Base-by-base conservation (phyloP, 2,113 vertebrate genomes). In the Cololabis saira region DNA sequence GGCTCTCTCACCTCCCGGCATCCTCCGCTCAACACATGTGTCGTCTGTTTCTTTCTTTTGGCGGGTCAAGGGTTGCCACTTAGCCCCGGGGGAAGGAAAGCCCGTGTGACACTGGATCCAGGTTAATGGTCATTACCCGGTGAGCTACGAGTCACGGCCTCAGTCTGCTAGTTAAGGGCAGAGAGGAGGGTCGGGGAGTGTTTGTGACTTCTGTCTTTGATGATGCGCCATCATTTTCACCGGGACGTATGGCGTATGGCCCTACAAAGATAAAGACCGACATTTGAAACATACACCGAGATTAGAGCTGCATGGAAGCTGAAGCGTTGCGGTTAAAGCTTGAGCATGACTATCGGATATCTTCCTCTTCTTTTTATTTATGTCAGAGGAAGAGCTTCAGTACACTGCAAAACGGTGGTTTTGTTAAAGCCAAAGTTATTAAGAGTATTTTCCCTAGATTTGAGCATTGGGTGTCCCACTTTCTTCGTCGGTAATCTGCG, bases 61-160 rank as follows among this genome's bases (percentile, higher is more conserved):
- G 12, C 78, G 81, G 87, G 83, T 92, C 87, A 92, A 83, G 65
- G 75, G 88, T 90, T 74, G 71, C 70, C 76, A 74, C 78, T 87
- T 85, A 78, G 83, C 76, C 67, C 7, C 11, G 41, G 6, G 59
- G 76, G 79, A 61, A 61, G 72, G 63, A 80, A 70, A 84, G 80
- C 75, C 68, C 80, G 82, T 77, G 82, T 89, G 88, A 88, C 77
- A 88, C 62, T 65, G 76, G 82, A 87, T 85, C 86, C 76, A 60
- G 69, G 81, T 77, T 88, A 83, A 83, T 87, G 76, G 77, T 72
- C 84, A 83, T 81, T 87, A 74, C 71, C 22, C 24, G 33, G 74
- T 75, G 55, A 79, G 72, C 76, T 61, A 71, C 72, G 76, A 83
- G 81, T 84, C 67, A 80, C 9, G 54, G 77, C 65, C 72, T 47